phyloP scores from a whole-genome alignment of 2,113 vertebrate species.

The Petromus typicus region DNA sequence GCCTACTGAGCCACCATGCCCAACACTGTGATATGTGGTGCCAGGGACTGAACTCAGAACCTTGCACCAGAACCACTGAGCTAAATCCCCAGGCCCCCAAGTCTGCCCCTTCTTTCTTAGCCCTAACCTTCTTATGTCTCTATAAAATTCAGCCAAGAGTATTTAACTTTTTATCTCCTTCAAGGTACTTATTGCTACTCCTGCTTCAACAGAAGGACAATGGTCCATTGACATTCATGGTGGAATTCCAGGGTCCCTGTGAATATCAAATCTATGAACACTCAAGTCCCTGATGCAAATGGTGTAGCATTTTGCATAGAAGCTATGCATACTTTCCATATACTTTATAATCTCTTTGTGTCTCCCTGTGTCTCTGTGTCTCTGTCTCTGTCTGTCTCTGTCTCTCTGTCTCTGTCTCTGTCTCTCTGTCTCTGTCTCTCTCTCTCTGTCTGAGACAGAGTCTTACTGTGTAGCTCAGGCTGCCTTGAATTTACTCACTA shows the following conservation, averaged over 20 bases:
- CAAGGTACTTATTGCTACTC: not conserved
- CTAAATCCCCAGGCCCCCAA: no score
- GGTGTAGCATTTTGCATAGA: not conserved
- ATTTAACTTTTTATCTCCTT: not conserved
- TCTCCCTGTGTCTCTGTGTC: not conserved
- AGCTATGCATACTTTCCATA: no score
- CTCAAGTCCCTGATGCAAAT: not conserved
- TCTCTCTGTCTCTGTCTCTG: accelerated
- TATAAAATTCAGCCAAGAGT: not conserved
- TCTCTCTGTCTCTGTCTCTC: accelerated
- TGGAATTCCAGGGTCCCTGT: not conserved
- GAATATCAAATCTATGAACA: not conserved
- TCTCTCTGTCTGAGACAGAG: not conserved
- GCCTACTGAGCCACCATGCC: no score
- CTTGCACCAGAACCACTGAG: no score
- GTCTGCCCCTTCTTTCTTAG: not conserved
- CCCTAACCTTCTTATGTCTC: not conserved
- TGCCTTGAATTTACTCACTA: not conserved
- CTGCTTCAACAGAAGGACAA: not conserved
- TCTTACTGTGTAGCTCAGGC: not conserved
- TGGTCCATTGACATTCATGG: not conserved
- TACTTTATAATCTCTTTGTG: not conserved
- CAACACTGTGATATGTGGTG: no score
- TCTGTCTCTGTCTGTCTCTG: not conserved
- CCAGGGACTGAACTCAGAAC: no score